Base-by-base conservation (phyloP, 2,797 vertebrate species). In the Novumbra hubbsi region DNA sequence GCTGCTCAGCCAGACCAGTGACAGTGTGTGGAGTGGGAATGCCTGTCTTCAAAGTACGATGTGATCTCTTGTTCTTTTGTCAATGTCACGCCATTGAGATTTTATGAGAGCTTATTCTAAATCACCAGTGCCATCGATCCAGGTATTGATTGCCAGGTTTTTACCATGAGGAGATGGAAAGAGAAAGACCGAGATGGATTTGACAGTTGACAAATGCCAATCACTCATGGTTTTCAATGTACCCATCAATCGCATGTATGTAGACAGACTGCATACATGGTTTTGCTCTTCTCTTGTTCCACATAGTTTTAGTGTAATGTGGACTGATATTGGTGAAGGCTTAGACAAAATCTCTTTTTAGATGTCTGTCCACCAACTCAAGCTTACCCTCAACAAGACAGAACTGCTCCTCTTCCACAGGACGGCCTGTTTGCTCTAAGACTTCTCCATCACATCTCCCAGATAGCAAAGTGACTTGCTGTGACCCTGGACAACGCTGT, bases 61-160 rank as follows among this genome's bases (percentile, higher is more conserved):
- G 82, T 80, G 73, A 81, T 62, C 73, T 76, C 78, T 75, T 83
- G 67, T 78, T 83, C 70, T 5, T 41, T 68, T 60, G 74, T 87
- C 88, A 93, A 84, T 88, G 91, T 89, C 93, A 90, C 84, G 78
- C 78, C 30, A 76, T 74, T 78, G 78, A 88, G 76, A 84, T 78
- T 3, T 14, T 77, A 87, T 79, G 76, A 60, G 78, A 80, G 87
- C 86, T 90, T 79, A 84, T 76, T 74, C 75, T 84, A 81, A 85
- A 85, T 87, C 87, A 85, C 83, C 86, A 76, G 80, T 74, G 66
- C 73, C 50, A 90, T 92, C 49, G 91, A 91, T 77, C 27, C 62
- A 16, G 32, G 16, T 79, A 93, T 93, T 76, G 92, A 93, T 89
- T 78, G 73, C 30, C 38, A 73, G 79, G 81, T 79, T 82, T 79